Evolutionary conservation across 2,888 invertebrate species (phyloP), one percentile per base, ranked within the genome.

Genomic region (Iphiclides podalirius): DNA sequence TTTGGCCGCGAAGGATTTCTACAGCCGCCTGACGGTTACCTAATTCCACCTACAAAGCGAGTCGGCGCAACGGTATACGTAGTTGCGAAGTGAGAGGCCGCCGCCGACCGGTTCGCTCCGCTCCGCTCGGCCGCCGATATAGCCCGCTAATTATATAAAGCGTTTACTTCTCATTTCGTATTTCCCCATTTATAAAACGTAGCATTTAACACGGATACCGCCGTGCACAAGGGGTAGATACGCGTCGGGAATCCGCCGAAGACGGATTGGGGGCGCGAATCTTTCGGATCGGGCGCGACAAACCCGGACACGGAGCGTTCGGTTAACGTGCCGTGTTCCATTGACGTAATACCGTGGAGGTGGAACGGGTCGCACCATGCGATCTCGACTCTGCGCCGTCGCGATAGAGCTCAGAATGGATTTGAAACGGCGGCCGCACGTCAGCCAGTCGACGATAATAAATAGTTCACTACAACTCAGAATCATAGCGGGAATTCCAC

Each of bases 401-500:
- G 49, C 2, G 31, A 57, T 64, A 72, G 66, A 70, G 72, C 67
- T 64, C 65, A 75, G 66, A 70, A 72, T 72, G 50, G 63, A 63
- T 55, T 51, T 37, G 11, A 4, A 52, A 66, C 63, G 12, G 61
- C 63, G 64, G 60, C 63, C 66, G 69, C 73, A 83, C 83, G 84
- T 85, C 84, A 85, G 76, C 26, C 73, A 70, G 67, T 69, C 69
- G 69, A 80, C 75, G 80, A 84, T 84, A 80, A 80, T 85, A 86
- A 85, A 85, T 87, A 80, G 86, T 84, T 81, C 83, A 80, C 73
- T 76, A 78, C 70, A 78, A 81, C 79, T 81, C 75, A 6, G 75
- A 82, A 72, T 79, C 69, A 75, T 84, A 84, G 84, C 83, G 83
- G 86, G 79, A 83, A 87, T 85, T 86, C 81, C 87, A 87, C 84